Percentiles rank a stretch among this genome's conserved stretches.
These are phyloP conservation scores for Plecturocebus donacophilus DNA, from an alignment of 2,113 vertebrate genomes.

Conservation along the genomic window DNA sequence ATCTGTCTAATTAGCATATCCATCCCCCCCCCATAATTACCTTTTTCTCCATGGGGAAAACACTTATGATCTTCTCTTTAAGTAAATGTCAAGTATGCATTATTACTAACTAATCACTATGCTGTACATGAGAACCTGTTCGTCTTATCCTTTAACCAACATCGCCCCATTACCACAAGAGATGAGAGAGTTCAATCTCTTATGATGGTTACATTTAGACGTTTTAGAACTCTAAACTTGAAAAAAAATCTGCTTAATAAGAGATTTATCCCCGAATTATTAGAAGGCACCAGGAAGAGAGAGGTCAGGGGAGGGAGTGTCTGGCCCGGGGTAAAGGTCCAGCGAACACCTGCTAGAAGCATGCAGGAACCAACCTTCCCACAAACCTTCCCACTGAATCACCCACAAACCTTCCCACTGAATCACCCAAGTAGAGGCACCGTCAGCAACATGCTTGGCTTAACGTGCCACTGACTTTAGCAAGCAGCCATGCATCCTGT, in stretches of 20 bases:
- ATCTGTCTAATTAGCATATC: neutral
- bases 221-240: neutral
- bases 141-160: neutral
- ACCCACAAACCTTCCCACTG: neutral
- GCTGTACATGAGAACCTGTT: neutral
- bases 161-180: neutral
- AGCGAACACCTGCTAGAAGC: neutral
- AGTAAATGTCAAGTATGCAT: neutral
- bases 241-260: neutral
- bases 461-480: neutral
- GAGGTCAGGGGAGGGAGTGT: too few species aligned
- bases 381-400: neutral
- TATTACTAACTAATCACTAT: neutral
- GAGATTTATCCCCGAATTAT: neutral
- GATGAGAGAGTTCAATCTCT: neutral
- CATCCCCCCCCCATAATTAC: neutral
- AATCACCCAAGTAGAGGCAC: fast-evolving
- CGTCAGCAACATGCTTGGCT: neutral
- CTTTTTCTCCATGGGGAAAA: neutral
- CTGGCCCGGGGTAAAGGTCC: neutral
- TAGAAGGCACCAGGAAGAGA: neutral
- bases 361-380: fast-evolving
- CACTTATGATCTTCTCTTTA: neutral
- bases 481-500: neutral
- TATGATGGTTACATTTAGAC: neutral